A percentile compares a stretch with the other conserved stretches of the same genome.
Evolutionary conservation across 1,140 invertebrate species (phyloP).

Genomic region (Zaprionus vittiger): DNA sequence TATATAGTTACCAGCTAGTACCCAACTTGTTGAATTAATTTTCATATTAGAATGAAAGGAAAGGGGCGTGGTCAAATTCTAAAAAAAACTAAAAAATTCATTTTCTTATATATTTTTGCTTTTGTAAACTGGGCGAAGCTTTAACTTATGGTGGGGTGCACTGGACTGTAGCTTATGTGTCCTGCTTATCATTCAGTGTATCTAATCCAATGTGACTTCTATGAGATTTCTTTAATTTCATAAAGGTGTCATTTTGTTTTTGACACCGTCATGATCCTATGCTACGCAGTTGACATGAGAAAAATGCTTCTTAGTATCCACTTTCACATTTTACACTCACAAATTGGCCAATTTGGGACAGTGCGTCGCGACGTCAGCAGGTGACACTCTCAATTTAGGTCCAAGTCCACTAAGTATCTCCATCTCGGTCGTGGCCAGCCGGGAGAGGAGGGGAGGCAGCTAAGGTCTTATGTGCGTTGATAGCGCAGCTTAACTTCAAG

Average conservation of each 20-base stretch:
- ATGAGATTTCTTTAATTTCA: neutral
- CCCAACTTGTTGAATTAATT: too few species aligned
- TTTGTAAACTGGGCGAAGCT: too few species aligned
- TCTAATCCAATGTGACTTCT: neutral
- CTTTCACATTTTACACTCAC: conserved; percentile 1
- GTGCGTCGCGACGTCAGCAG: neutral
- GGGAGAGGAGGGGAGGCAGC: neutral
- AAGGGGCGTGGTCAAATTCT: too few species aligned
- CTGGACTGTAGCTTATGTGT: neutral
- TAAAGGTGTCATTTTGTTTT: neutral
- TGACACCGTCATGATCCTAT: too few species aligned
- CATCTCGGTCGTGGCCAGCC: neutral
- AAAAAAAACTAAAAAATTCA: too few species aligned
- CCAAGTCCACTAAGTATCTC: neutral
- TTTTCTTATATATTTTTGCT: too few species aligned
- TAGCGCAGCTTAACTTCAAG: conserved; percentile 4
- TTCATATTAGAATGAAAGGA: too few species aligned
- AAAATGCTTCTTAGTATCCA: neutral
- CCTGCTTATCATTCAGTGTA: neutral
- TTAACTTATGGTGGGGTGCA: too few species aligned
- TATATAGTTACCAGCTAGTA: too few species aligned
- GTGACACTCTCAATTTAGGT: conserved; percentile 3
- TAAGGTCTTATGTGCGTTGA: neutral
- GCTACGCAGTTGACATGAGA: too few species aligned
- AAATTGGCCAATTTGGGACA: neutral